These are phyloP conservation scores for Chaetoderma sp. DNA, from an alignment of 2,888 invertebrate species.

Conservation along the genomic window DNA sequence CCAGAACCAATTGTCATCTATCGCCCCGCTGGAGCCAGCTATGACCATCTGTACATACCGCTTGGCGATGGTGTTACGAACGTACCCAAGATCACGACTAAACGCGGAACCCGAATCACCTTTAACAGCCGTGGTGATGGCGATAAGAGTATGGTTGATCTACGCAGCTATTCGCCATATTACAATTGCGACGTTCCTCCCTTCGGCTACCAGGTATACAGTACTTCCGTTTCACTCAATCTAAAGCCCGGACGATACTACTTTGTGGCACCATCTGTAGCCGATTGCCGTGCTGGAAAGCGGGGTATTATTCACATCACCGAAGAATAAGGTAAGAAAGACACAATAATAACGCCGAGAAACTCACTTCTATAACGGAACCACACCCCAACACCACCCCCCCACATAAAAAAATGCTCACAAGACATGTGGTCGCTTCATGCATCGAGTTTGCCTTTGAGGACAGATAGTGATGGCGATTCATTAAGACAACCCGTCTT, in stretches of 20 bases:
- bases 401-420: too few relatives aligned
- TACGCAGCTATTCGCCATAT: conserved; percentile 31
- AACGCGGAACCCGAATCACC: conserved; percentile 30
- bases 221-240: conserved; percentile 8
- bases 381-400: too few relatives aligned
- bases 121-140: conserved; percentile 19
- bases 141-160: conserved; percentile 12
- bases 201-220: conserved; percentile 25
- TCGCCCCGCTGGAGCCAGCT: neutral
- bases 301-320: too few relatives aligned
- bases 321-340: too few relatives aligned
- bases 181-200: conserved; percentile 31
- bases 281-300: too few relatives aligned
- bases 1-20: conserved; percentile 3
- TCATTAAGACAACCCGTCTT: too few relatives aligned
- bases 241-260: conserved; percentile 31
- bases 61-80: neutral
- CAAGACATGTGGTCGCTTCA: too few relatives aligned
- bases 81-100: conserved; percentile 27
- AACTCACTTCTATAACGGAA: too few relatives aligned
- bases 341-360: too few relatives aligned
- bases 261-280: conserved; percentile 23
- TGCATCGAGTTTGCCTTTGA: too few relatives aligned
- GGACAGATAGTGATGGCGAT: too few relatives aligned
- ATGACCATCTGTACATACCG: neutral